Evolutionary conservation across 2,113 vertebrate genomes (phyloP), one percentile per base, ranked within the genome.

Genomic region (Sinocyclocheilus rhinocerous): DNA sequence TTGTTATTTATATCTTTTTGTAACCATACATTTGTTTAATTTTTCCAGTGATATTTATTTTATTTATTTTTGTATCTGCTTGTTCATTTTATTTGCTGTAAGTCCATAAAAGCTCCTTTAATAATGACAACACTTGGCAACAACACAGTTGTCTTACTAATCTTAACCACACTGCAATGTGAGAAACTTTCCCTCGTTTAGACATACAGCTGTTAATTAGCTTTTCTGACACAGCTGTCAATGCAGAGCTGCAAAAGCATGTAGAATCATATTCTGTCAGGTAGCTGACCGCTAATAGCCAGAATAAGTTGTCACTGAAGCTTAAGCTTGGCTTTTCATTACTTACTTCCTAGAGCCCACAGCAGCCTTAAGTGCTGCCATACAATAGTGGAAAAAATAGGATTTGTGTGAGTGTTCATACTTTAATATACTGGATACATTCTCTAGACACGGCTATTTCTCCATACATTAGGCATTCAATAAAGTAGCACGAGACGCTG

Each of bases 301-400:
- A 52, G 45, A 52, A 82, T 69, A 52, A 82, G 45, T 70, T 82
- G 80, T 82, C 80, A 70, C 78, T n/a, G 78, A 63, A 26, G 24
- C n/a, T 82, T 82, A 70, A 82, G 61, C 61, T 50, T 48, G 61
- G 59, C 16, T 65, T 81, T 81, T 45, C 61, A 65, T 81, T 81
- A 26, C 57, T 33, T 70, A 82, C 79, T 29, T 67, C 13, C n/a
- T 20, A 59, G 65, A 0, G 7, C 69, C 65, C 69, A 45, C 59
- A 81, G 24, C 20, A 13, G 9, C n/a, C 36, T 63, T 81, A 81
- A 81, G 12, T 45, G 57, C 78, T 69, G 42, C 18, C 80, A 82
- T 11, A 67, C 26, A 67, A 67, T 22, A 20, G 24, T 70, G 10
- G 15, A 6, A 29, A 52, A 69, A 82, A 82, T 13, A n/a, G 7